These are phyloP conservation scores for Macrosoma leucophasiata DNA, from an alignment of 2,888 invertebrate species.

Conservation along the genomic window DNA sequence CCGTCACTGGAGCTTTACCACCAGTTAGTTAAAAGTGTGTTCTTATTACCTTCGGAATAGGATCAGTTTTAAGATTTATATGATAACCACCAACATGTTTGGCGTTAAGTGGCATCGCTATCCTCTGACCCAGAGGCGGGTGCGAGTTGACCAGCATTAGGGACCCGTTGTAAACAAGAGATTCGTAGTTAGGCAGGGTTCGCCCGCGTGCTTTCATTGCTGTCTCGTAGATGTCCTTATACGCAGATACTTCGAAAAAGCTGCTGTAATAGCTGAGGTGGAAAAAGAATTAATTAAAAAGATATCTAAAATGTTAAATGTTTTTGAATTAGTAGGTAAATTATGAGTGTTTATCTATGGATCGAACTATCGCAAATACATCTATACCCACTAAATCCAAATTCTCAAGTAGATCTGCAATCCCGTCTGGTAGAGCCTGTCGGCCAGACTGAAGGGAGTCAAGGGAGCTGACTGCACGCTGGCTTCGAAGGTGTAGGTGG, in stretches of 20 bases:
- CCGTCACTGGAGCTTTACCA: no score
- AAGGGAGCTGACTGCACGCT: constrained; percentile 23
- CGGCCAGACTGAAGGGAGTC: constrained; percentile 28
- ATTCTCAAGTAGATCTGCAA: constrained; percentile 34
- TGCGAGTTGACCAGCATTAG: constrained; percentile 45
- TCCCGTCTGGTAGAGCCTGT: constrained; percentile 33
- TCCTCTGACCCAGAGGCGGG: constrained; percentile 36
- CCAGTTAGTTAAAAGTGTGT: no score
- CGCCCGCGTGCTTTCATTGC: constrained; percentile 34
- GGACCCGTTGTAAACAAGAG: constrained; percentile 36
- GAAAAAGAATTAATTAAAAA: no score
- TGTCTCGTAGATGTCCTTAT: constrained; percentile 34
- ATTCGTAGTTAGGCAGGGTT: constrained; percentile 35
- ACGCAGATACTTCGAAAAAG: constrained; percentile 39
- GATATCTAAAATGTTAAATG: no score
- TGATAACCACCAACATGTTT: constrained; percentile 49
- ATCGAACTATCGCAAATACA: no score
- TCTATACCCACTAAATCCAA: constrained; percentile 41
- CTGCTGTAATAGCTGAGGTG: no score
- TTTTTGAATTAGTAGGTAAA: no score
- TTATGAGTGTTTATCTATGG: no score
- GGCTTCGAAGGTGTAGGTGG: constrained; percentile 32
- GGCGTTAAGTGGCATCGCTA: constrained; percentile 38
- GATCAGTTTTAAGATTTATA: constrained; percentile 25
- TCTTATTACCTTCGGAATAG: constrained; percentile 38